Percentiles rank a stretch among this genome's conserved stretches.
Conservation (phyloP, 2,888 invertebrate species). For the Spisula subtruncata region DNA sequence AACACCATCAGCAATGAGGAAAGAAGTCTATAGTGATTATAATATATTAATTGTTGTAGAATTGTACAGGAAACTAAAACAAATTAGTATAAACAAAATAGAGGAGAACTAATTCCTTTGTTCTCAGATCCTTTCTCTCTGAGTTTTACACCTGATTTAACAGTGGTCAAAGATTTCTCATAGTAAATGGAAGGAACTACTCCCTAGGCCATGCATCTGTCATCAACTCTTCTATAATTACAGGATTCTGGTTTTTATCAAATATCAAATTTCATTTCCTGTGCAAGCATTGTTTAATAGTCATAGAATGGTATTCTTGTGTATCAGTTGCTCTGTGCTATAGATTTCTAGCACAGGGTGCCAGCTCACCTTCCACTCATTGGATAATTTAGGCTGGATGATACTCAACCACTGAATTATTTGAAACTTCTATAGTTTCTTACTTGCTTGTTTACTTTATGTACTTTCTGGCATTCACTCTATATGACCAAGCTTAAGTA, state of each 20-base stretch:
- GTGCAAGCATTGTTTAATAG: not conserved
- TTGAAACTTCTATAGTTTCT: too few relatives aligned
- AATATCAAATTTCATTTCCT: not conserved
- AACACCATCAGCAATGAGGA: too few relatives aligned
- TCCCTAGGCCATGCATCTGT: not conserved
- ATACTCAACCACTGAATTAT: too few relatives aligned
- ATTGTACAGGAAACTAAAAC: too few relatives aligned
- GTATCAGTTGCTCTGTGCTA: not conserved
- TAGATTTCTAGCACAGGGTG: not conserved
- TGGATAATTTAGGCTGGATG: too few relatives aligned
- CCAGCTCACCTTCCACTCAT: not conserved
- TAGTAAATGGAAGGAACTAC: not conserved
- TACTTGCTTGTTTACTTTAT: too few relatives aligned
- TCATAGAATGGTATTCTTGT: too few relatives aligned
- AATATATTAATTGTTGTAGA: too few relatives aligned
- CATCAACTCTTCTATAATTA: not conserved
- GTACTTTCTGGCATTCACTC: too few relatives aligned
- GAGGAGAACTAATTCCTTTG: not conserved
- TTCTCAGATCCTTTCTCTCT: not conserved
- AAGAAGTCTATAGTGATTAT: too few relatives aligned
- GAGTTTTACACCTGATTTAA: not conserved
- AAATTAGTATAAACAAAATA: too few relatives aligned
- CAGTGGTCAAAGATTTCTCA: not conserved
- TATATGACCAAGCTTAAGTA: too few relatives aligned
- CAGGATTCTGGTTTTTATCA: slow-evolving; percentile 1